phyloP scores from a whole-genome alignment of 92 coral and sea anemone genomes.

The Zoanthus solanderi region DNA sequence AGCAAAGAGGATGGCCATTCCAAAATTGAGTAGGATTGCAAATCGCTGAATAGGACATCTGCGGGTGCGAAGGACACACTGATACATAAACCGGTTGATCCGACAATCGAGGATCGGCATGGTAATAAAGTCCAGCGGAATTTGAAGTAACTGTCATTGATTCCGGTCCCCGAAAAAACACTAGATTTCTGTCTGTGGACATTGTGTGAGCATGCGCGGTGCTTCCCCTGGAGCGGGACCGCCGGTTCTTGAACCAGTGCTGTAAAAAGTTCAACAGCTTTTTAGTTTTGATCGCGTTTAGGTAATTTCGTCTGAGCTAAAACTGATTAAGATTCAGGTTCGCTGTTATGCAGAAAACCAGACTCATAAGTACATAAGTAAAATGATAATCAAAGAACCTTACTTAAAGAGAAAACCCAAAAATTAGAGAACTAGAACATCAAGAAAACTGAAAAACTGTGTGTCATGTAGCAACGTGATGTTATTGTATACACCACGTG shows the following conservation, averaged over 20 bases:
- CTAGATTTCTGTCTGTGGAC: background rate
- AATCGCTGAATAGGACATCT: background rate
- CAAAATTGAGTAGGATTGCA: background rate
- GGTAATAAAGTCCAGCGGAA: background rate
- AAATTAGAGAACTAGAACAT: too few species aligned
- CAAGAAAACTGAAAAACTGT: too few species aligned
- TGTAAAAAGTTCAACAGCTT: background rate
- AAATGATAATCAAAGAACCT: too few species aligned
- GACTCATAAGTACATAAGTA: too few species aligned
- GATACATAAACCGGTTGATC: background rate
- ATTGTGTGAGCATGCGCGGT: background rate
- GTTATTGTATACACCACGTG: too few species aligned
- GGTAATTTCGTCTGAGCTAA: too few species aligned
- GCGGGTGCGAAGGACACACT: background rate
- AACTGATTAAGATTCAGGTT: too few species aligned
- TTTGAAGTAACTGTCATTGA: background rate
- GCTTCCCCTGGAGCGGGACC: constrained; percentile 14
- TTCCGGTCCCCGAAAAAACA: background rate
- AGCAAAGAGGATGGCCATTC: background rate
- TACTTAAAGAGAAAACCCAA: too few species aligned
- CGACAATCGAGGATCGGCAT: background rate
- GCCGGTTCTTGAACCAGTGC: constrained; percentile 39
- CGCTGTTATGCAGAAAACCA: too few species aligned
- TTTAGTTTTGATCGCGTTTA: too few species aligned
- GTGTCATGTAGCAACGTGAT: too few species aligned